Base-by-base conservation (phyloP, 2,888 invertebrate species). In the Clivina fossor region DNA sequence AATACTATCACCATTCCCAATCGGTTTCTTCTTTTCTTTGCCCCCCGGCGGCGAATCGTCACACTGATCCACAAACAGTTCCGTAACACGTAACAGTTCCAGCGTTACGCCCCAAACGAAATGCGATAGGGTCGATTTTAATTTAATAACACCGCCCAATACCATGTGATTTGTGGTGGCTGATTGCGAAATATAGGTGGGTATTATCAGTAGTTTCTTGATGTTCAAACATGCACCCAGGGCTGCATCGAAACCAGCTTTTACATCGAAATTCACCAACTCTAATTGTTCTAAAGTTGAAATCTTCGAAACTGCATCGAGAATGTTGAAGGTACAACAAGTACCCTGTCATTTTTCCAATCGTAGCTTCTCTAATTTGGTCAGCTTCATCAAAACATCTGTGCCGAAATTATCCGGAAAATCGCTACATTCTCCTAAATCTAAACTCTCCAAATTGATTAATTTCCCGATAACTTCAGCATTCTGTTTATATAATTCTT, bases 21-120 rank as follows among this genome's bases (percentile, higher is more conserved):
- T 63, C 0, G 67, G 60, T 58, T 68, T 70, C 61, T 72, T 73
- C 18, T 58, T 59, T 9, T 59, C 60, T 48, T 68, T 67, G 22
- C 68, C 68, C n/a, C n/a, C n/a, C n/a, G n/a, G n/a, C 43, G 70
- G 68, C 2, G 71, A 68, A 56, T 80, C 77, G 63, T 80, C 81
- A 64, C 82, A 87, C 72, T 90, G 89, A 76, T 88, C 88, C 50
- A 90, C 86, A 73, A 89, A 90, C 58, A 91, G 76, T 71, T 90
- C 89, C 0, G 90, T 91, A 2, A 90, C 90, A 58, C 88, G 80
- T 37, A 91, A 76, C 66, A 91, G 75, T 71, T 91, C 90, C 57
- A 87, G 80, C 15, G 90, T 91, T 4, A 92, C 85, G 47, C 90
- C 90, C 88, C 91, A 89, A 61, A 90, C 86, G 62, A 92, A 85